Percentiles rank a stretch among this genome's conserved stretches.
Conservation (phyloP, 1,140 invertebrate species). For the Phenacoccus solenopsis region DNA sequence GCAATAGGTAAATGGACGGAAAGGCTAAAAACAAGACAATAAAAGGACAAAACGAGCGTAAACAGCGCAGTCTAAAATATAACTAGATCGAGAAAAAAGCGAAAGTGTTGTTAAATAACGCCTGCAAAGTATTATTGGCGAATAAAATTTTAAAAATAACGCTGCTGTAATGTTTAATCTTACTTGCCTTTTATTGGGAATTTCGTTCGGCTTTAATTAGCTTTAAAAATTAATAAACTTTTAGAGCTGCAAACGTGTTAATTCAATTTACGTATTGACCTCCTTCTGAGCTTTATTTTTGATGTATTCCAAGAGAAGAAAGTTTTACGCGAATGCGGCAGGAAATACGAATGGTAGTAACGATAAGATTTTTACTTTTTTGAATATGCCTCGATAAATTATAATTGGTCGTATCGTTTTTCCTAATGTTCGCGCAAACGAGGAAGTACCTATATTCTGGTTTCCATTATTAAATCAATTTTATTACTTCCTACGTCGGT, state of each 20-base stretch:
- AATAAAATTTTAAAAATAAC: neutral
- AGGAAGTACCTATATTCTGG: neutral
- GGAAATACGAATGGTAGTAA: neutral
- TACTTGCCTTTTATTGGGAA: neutral
- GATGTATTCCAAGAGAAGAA: no score
- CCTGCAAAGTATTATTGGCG: neutral
- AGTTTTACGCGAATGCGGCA: neutral
- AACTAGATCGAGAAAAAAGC: neutral
- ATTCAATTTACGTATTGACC: neutral
- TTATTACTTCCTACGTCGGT: neutral
- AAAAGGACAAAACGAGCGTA: neutral
- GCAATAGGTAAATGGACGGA: neutral
- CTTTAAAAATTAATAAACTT: neutral
- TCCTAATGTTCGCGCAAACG: neutral
- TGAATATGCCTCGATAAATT: neutral
- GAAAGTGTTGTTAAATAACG: neutral
- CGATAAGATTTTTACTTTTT: neutral
- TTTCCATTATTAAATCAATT: neutral
- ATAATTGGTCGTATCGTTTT: neutral
- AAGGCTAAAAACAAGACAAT: neutral
- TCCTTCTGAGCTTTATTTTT: neutral
- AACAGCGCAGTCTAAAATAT: neutral
- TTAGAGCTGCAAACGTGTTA: neutral
- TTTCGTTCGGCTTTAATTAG: neutral
- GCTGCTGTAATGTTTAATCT: neutral